Base-by-base conservation (phyloP, 2,888 invertebrate species). In the Elysia crispata region DNA sequence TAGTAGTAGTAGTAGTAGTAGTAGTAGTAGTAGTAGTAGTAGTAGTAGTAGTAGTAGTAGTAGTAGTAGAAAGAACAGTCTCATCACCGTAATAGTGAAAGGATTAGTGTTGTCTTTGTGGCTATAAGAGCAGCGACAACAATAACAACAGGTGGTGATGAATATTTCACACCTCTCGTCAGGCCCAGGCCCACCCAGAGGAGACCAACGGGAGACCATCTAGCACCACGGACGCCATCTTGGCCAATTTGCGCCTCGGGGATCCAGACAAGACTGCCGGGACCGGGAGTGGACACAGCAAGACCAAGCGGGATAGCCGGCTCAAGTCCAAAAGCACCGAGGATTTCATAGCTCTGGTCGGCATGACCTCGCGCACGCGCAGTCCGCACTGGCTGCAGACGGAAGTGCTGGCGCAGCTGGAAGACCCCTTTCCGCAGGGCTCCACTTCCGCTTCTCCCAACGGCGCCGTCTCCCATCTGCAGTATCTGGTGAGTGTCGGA, bases 281-380 rank as follows among this genome's bases (percentile, higher is more conserved):
- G 41, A 41, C 41, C 41, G 41, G 41, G 11, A 11, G 41, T 41
- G 41, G 41, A 41, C 5, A 41, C 41, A 11, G 41, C 5, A 41
- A 41, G 11, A 6, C 41, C 41, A 41, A 11, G 41, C 41, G 41
- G 41, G 41, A 41, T 6, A 41, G 11, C 41, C 41, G 41, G 5
- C 41, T 41, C 41, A 41, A 41, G 41, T 41, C 41, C 11, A 76
- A 76, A 54, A 76, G 25, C 31, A 67, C 76, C 11, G 76, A 76
- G 66, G 76, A 76, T 33, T 67, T 76, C 54, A 76, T 76, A 66
- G 76, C 67, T n/a, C 67, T 76, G 28, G 76, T 76, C 31, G 76
- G 76, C 11, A n/a, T 76, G 28, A 76, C 67, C 33, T 76, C 76
- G 31, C 66, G 67, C 31, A 54, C 76, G 13, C 30, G 54, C 60